Conservation (phyloP, 2,797 vertebrate species). For the Eurystomus glaucurus region DNA sequence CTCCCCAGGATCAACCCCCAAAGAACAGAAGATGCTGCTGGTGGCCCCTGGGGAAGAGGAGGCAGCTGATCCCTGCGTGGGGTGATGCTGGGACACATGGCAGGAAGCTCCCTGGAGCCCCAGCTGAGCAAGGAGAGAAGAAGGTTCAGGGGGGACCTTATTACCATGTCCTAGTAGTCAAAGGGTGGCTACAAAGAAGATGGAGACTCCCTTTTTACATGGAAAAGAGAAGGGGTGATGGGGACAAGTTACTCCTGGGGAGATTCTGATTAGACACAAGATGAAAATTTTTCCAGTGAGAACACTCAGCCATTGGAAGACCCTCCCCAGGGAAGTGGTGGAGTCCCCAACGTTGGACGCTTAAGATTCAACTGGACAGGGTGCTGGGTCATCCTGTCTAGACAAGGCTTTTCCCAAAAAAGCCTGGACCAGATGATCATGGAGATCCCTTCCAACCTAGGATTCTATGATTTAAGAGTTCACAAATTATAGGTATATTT, state of each 20-base stretch:
- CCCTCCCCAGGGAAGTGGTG: background rate
- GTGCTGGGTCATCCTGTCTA: no score
- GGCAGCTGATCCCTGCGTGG: accelerated
- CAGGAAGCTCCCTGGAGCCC: background rate
- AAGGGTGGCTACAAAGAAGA: background rate
- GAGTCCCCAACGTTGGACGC: no score
- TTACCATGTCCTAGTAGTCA: no score
- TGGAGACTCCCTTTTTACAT: background rate
- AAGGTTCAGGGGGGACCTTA: no score
- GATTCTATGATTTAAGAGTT: background rate
- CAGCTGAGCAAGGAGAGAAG: background rate
- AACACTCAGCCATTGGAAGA: background rate
- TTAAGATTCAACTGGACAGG: no score
- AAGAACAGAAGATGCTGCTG: background rate
- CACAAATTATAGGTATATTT: accelerated
- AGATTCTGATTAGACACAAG: background rate
- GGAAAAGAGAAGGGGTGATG: background rate
- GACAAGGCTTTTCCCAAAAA: no score
- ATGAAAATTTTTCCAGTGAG: background rate
- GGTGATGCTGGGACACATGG: accelerated
- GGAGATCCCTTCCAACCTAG: background rate
- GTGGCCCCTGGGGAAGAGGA: background rate
- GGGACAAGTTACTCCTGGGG: background rate
- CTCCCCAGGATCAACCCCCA: background rate
- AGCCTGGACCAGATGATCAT: no score